phyloP scores from a whole-genome alignment of 2,888 invertebrate species.

The Mythimna ferrago region DNA sequence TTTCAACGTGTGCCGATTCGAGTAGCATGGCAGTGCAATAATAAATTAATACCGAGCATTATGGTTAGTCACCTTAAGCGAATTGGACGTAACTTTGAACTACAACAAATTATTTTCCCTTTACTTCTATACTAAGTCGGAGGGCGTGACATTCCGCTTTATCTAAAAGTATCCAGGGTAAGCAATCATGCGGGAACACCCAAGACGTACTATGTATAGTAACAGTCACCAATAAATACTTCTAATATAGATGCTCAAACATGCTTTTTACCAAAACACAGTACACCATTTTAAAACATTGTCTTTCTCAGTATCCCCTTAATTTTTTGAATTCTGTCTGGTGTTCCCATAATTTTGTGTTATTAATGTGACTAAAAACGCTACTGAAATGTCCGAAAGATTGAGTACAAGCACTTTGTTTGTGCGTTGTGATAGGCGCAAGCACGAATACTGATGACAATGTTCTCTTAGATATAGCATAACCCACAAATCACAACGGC shows the following conservation, averaged over 20 bases:
- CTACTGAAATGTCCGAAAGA: slow-evolving; percentile 50
- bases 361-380: slow-evolving; percentile 50
- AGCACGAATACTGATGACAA: slow-evolving; percentile 67
- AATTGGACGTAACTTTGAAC: slow-evolving; percentile 50
- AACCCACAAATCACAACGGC: slow-evolving; percentile 56
- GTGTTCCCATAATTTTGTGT: slow-evolving; percentile 65
- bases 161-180: slow-evolving; percentile 53
- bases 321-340: slow-evolving; percentile 39
- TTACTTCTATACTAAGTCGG: slow-evolving; percentile 42
- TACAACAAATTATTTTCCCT: slow-evolving; percentile 37
- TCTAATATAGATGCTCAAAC: slow-evolving; percentile 48
- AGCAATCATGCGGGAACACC: slow-evolving; percentile 72
- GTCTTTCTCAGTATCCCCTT: slow-evolving; percentile 57
- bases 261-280: slow-evolving; percentile 60
- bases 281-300: slow-evolving; percentile 56
- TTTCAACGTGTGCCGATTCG: slow-evolving; percentile 67
- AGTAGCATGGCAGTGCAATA: slow-evolving; percentile 72
- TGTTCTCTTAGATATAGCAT: slow-evolving; percentile 56
- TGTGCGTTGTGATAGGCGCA: slow-evolving; percentile 61
- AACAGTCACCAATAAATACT: slow-evolving; percentile 51
- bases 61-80: slow-evolving; percentile 77
- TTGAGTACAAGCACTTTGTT: slow-evolving; percentile 58
- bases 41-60: slow-evolving; percentile 70
- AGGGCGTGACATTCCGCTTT: slow-evolving; percentile 45
- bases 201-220: slow-evolving; percentile 57